Evolutionary conservation across 1,140 invertebrate genomes (phyloP), one percentile per base, ranked within the genome.

Genomic region (Arctopsyche grandis): DNA sequence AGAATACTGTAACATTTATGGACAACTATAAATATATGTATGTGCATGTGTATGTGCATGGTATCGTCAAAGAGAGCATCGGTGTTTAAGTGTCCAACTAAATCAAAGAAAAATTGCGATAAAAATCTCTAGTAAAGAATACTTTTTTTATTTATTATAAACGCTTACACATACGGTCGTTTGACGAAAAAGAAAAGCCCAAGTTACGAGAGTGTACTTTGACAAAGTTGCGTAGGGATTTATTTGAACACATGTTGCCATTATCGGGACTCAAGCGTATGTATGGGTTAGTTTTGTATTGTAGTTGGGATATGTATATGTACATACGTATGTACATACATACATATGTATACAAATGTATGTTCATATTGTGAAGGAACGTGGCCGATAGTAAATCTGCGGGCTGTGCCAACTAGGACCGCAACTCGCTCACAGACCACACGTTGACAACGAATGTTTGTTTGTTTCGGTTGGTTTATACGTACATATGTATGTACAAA

Each of bases 391-490:
- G 29, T 46, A 48, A 71, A 71, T 71, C 69, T 71, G 69, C 43
- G 69, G 69, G 38, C 16, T 29, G 24, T 44, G 44, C 69, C 69
- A 46, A 71, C 38, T 71, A 29, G 69, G 38, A 71, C 69, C 69
- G 69, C 69, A 71, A 24, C 69, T 71, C 69, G 69, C n/a, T 71
- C 69, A 38, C 43, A 71, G 69, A 71, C 69, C 69, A 48, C 69
- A 71, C 69, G 44, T 71, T 48, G 69, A 71, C 69, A 71, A 71
- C 21, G 38, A 71, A 71, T 71, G 69, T 48, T 71, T 71, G 69
- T 48, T 71, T 71, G 21, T 71, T 71, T 48, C 26, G 16, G 69
- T 16, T 5, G 16, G 63, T 26, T 26, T 66, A 14, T 14, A 22
- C 24, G 22, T 12, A 24, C 12, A 22, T 66, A 58, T 9, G 16